Conservation (phyloP, 2,113 vertebrate species). For the Cervus canadensis region DNA sequence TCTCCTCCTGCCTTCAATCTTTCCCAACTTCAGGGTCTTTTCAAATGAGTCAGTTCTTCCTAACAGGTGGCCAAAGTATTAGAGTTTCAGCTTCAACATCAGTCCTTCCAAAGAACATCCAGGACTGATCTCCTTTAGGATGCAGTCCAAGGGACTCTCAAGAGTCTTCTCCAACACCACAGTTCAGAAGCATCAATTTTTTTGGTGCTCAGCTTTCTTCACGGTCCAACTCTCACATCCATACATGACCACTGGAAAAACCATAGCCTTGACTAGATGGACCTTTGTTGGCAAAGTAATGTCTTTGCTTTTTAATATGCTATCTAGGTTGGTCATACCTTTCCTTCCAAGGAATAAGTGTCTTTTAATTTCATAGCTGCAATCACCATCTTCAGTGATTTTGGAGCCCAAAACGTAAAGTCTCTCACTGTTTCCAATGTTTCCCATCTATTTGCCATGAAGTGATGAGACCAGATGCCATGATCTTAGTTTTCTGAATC, state of each 20-base stretch:
- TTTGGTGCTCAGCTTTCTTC: accelerated
- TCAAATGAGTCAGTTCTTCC: neutral
- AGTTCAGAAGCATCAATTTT: neutral
- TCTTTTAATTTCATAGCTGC: neutral
- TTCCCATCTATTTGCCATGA: neutral
- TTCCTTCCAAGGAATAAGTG: neutral
- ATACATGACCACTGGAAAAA: neutral
- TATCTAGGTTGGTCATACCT: neutral
- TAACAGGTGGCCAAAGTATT: neutral
- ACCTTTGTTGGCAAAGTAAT: neutral
- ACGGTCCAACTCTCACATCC: neutral
- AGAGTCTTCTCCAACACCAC: neutral
- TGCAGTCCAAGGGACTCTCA: neutral
- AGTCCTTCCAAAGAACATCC: neutral
- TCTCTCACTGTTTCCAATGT: neutral
- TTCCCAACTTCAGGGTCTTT: neutral
- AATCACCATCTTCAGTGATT: neutral
- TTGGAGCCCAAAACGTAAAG: neutral
- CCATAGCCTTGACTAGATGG: neutral
- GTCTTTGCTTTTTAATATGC: neutral
- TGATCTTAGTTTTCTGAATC: neutral
- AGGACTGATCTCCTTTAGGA: neutral
- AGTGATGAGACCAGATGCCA: neutral
- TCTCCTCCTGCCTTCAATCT: neutral
- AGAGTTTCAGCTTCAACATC: neutral